Evolutionary conservation across 2,888 invertebrate species (phyloP), one percentile per base, ranked within the genome.

Genomic region (Drosophila nigricruria): DNA sequence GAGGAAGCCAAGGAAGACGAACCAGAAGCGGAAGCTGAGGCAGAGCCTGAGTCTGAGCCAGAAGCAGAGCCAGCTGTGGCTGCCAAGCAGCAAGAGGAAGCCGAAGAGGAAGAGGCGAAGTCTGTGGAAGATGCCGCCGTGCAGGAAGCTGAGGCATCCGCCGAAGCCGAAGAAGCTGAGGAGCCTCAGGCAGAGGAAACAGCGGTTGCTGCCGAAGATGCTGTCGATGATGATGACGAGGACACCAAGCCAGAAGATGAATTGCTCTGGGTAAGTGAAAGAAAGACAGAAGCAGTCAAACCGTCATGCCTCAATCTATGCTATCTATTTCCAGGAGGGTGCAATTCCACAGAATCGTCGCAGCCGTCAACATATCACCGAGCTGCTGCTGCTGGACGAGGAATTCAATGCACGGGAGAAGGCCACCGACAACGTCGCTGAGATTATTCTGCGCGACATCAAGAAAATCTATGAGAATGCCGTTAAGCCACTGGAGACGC

Each of bases 401-500:
- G 96, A 96, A 87, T 95, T 96, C 58, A 94, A 95, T 82, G 95
- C 95, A 82, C 94, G 94, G 25, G 97, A 97, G 91, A 93, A 95
- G 72, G 95, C 96, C 1, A 93, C 96, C 42, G 95, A 96, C 66
- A 96, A 95, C 93, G 95, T 96, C 14, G 96, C 96, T 3, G 96
- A 97, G 74, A 94, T 96, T 25, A 95, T 97, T 30, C 94, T 98
- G 34, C 95, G 96, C 81, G 97, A 98, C 88, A 94, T 98, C 80
- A 98, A 98, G 92, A 96, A 95, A 89, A 94, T 97, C 59, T 97
- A 97, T 87, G 97, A 97, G 92, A 95, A 94, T 77, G 96, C 97
- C 4, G 97, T 98, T 54, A 97, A 97, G 92, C 98, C 98, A 1
- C 93, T 98, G 88, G 98, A 98, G 94, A 95, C 94, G n/a, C 93